Conservation (phyloP, 2,797 vertebrate species). For the Cygnus olor region DNA sequence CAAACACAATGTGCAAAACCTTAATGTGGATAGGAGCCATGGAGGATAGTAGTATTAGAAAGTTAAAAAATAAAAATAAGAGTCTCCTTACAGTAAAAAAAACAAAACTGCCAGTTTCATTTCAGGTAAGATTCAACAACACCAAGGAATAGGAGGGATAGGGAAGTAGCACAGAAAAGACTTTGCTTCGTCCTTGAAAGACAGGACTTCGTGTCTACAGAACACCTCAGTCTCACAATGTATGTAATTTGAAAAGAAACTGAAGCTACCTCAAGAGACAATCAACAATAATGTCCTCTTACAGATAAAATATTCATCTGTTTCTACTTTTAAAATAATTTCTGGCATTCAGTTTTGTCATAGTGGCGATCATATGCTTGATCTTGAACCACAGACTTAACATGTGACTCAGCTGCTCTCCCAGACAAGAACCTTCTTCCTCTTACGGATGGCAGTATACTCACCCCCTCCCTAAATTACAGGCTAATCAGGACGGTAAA, state of each 20-base stretch:
- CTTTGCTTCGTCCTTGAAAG: neutral
- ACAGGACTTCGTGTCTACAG: neutral
- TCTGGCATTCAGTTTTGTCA: neutral
- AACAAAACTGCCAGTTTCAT: neutral
- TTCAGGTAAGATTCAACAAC: neutral
- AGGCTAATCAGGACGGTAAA: neutral
- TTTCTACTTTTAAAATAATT: neutral
- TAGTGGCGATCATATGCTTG: neutral
- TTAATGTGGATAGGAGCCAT: neutral
- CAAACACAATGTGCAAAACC: neutral
- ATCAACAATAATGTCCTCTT: neutral
- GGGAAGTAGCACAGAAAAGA: neutral
- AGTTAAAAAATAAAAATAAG: neutral
- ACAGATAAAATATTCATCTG: neutral
- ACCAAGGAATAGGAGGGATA: neutral
- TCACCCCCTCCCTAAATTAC: neutral
- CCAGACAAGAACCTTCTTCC: neutral
- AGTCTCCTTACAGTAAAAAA: neutral
- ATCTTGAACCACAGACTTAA: neutral
- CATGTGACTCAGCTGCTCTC: fast-evolving
- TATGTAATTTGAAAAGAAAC: neutral
- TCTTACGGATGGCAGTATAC: neutral
- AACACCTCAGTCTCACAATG: neutral
- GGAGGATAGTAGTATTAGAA: neutral
- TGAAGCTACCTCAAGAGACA: neutral